Evolutionary conservation across 2,888 invertebrate species (phyloP).

Genomic region (Drosophila imparisetae): DNA sequence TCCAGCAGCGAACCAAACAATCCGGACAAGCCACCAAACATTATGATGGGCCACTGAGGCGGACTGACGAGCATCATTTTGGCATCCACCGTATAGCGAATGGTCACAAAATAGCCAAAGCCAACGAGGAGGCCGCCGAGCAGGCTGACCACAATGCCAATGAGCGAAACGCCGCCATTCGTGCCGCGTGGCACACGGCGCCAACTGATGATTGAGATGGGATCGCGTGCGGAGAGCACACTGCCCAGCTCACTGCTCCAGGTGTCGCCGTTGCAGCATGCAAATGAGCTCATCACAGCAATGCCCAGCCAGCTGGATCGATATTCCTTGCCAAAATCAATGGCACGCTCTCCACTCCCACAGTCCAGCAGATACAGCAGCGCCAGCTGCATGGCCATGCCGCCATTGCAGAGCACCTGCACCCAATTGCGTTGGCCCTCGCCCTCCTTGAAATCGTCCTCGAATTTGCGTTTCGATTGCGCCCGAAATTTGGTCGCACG

Average conservation of each 20-base stretch:
- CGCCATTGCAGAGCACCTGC: constrained; percentile 94
- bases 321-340: constrained; percentile 91
- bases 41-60: constrained; percentile 92
- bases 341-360: constrained; percentile 91
- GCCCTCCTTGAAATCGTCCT: constrained; percentile 91
- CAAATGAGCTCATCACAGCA: constrained; percentile 91
- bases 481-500: constrained; percentile 92
- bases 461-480: constrained; percentile 88
- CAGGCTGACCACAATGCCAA: constrained; percentile 87
- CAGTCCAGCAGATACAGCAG: constrained; percentile 92
- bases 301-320: constrained; percentile 93
- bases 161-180: constrained; percentile 92
- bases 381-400: constrained; percentile 92
- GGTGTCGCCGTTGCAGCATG: constrained; percentile 94
- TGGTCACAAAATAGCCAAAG: constrained; percentile 88
- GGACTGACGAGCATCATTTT: constrained; percentile 87
- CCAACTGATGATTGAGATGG: constrained; percentile 90
- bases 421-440: constrained; percentile 95
- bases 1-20: constrained; percentile 92
- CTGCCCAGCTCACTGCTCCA: constrained; percentile 96
- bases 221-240: constrained; percentile 89
- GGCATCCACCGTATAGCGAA: constrained; percentile 88
- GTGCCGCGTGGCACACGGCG: constrained; percentile 93
- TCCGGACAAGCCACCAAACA: constrained; percentile 90
- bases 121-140: constrained; percentile 88